phyloP scores from a whole-genome alignment of 2,113 vertebrate genomes.

The Grallaria varia region DNA sequence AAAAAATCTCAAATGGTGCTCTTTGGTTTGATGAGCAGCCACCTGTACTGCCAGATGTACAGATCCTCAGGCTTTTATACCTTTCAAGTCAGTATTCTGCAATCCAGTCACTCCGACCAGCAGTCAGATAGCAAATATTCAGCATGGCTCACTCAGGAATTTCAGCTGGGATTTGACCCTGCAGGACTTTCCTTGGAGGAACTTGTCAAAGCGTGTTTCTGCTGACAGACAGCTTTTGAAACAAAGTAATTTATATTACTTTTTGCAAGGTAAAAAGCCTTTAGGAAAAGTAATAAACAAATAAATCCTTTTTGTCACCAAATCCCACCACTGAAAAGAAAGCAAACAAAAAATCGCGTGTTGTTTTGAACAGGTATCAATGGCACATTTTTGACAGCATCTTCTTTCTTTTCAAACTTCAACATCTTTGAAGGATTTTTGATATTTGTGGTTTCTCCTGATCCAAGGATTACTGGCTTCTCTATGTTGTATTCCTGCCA shows the following conservation, averaged over 20 bases:
- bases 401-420: neutral
- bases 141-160: conserved; percentile 37
- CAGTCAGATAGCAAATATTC: neutral
- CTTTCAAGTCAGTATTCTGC: neutral
- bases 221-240: neutral
- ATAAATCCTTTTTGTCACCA: neutral
- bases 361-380: neutral
- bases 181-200: conserved; percentile 16
- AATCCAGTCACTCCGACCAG: neutral
- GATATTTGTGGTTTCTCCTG: neutral
- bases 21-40: neutral
- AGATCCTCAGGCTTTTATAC: conserved; percentile 31
- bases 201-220: conserved; percentile 5
- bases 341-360: neutral
- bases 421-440: neutral
- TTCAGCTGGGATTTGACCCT: conserved; percentile 39
- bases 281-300: neutral
- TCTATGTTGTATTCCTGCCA: neutral
- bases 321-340: neutral
- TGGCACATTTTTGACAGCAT: neutral
- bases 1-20: neutral
- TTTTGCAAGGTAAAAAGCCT: conserved; percentile 3
- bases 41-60: conserved; percentile 42
- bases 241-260: neutral
- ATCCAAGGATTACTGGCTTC: neutral